A percentile compares a stretch with the other conserved stretches of the same genome.
These are phyloP conservation scores for Egretta garzetta DNA, from an alignment of 2,113 vertebrate species.

Conservation along the genomic window DNA sequence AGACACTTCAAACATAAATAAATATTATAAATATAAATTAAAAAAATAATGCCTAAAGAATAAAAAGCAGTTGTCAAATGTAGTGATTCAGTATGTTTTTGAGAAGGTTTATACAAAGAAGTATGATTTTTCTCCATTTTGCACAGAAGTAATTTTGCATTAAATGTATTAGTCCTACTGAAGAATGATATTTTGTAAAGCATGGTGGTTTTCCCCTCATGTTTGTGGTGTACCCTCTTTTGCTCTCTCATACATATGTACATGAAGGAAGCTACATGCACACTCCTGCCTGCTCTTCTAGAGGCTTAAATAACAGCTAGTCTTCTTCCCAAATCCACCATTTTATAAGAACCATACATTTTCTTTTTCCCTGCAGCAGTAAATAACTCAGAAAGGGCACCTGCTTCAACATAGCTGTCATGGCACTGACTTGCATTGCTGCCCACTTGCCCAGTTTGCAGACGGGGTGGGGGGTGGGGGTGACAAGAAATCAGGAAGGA, in stretches of 20 bases:
- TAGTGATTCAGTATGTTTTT: not conserved
- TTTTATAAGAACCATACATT: not conserved
- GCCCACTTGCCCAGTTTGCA: not conserved
- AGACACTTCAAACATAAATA: not conserved
- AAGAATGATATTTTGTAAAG: not conserved
- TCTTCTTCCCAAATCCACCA: not conserved
- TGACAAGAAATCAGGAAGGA: not conserved
- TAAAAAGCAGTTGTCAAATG: not conserved
- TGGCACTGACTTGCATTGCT: not conserved
- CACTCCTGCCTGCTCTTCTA: not conserved
- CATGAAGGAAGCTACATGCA: not conserved
- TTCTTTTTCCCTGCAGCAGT: not conserved
- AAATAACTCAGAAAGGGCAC: not conserved
- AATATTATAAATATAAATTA: too few species aligned
- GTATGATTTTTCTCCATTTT: not conserved
- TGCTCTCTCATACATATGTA: not conserved
- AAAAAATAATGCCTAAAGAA: not conserved
- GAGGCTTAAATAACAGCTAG: not conserved
- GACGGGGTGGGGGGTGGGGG: not conserved
- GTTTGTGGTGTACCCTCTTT: not conserved
- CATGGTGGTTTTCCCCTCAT: not conserved
- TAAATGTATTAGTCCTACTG: not conserved
- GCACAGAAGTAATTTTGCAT: not conserved
- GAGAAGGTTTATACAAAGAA: not conserved
- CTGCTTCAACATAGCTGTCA: not conserved